Base-by-base conservation (phyloP, 23 tunicate genomes). In the Aplidium turbinatum region DNA sequence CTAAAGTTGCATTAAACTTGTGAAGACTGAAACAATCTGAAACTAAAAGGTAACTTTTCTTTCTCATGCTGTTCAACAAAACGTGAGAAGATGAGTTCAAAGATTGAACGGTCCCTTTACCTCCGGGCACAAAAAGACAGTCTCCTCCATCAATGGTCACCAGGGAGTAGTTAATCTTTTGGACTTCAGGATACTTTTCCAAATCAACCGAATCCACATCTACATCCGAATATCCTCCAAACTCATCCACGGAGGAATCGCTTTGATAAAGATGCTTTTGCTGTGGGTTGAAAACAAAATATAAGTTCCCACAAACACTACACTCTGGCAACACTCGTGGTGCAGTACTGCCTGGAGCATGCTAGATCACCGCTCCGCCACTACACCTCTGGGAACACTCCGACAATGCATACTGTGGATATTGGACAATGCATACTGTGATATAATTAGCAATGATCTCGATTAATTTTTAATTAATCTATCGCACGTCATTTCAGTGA, bases 71-170 rank as follows among this genome's bases (percentile, higher is more conserved):
- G n/a, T n/a, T n/a, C n/a, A n/a, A n/a, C n/a, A n/a, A n/a, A 42
- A 42, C 11, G 13, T 42, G 16, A 42, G 16, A 42, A 42, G 16
- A 9, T 42, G 13, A 16, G 50, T 42, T 42, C 50, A 9, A 42
- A 42, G 50, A 42, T 42, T 56, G 23, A 56, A 40, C 38, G 5
- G 16, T 4, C 25, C 3, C 1, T 38, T 73, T 73, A 82, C 87
- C 42, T 61, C 57, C 74, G 24, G 87, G 87, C 74, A 82, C 73
- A 34, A 29, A 82, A 23, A 82, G 62, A 25, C 87, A 82, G 30
- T 82, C 87, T 2, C 87, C 87, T 23, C 39, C 52, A 50, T 82
- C 63, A 24, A 82, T 38, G 21, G 80, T 73, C 5, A 82, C 87
- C 29, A 25, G n/a, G 13, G 65, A 42, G 33, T 61, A 61, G 19